Percentiles rank a stretch among this genome's conserved stretches.
phyloP scores from a whole-genome alignment of 37 sponge, comb jelly and placozoan species.

The Cladorhizidae sp. region DNA sequence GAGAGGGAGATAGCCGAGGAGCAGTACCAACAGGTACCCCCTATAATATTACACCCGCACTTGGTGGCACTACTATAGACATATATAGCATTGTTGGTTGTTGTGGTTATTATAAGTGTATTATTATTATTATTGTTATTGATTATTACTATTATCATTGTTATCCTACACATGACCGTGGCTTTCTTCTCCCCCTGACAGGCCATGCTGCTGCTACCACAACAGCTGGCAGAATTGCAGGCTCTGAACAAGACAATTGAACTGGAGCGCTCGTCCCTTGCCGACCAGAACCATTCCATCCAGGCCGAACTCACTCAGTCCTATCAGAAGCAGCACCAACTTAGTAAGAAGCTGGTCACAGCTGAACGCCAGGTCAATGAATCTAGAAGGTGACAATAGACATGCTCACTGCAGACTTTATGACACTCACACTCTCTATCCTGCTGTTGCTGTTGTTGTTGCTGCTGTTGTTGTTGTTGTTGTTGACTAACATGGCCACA shows the following conservation, averaged over 20 bases:
- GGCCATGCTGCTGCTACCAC: background rate
- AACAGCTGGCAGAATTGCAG: slow-evolving; percentile 30
- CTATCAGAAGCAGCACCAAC: slow-evolving; percentile 18
- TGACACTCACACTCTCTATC: no score
- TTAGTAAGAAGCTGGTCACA: slow-evolving; percentile 31
- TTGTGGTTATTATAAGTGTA: no score
- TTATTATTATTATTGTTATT: no score
- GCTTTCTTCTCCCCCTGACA: background rate
- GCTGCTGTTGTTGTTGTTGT: background rate
- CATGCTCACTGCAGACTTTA: no score
- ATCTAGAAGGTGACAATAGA: slow-evolving; percentile 19
- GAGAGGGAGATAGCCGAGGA: slow-evolving; percentile 4
- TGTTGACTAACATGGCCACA: background rate
- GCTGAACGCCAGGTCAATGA: slow-evolving; percentile 10
- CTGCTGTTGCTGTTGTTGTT: background rate
- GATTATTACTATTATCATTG: no score
- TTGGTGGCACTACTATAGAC: background rate
- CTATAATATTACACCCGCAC: no score
- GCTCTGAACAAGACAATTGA: slow-evolving; percentile 35
- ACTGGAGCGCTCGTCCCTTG: slow-evolving; percentile 27
- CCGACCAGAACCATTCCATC: slow-evolving; percentile 9
- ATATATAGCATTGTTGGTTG: background rate
- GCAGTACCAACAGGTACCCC: slow-evolving; percentile 22
- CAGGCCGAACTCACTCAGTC: slow-evolving; percentile 29
- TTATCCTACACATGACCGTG: no score